Base-by-base conservation (phyloP, 2,797 vertebrate species). In the Melanotaenia parkinsoni region DNA sequence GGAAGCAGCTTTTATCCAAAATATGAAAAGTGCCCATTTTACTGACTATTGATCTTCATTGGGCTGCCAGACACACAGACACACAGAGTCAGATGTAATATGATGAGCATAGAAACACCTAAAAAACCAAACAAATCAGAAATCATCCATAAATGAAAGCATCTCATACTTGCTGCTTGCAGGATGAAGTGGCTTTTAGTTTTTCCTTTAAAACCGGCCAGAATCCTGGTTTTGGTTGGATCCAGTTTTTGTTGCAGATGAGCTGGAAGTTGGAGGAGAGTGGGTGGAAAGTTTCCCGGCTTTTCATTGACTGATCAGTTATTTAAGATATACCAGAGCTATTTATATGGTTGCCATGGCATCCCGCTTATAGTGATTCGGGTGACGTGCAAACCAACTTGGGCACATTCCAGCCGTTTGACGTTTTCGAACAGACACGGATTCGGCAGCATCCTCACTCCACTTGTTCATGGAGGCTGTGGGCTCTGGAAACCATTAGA, bases 271-370 rank as follows among this genome's bases (percentile, higher is more conserved):
- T 79, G 70, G 57, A 72, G 13, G 30, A 30, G 58, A 67, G 85
- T 84, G 70, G 81, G 85, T 0, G 56, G 79, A 77, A 66, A 80
- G 64, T 81, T 72, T 59, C 68, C 70, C 32, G 40, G 75, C 74
- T 78, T 81, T 86, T 86, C 84, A 86, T 86, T 86, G 83, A 91
- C 80, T 67, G 86, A 86, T 59, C 76, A 73, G 72, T 84, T 84
- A 88, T 85, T 88, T 84, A 86, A 86, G 82, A 88, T 71, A 74
- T 78, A 54, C 67, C 76, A 20, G 64, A 72, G 82, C 80, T 91
- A 87, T 90, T 90, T 89, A 81, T 88, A 80, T 76, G 22, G 90
- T 89, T 89, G 65, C 88, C 88, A 92, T 90, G 86, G 79, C 72
- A 74, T 70, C 69, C 26, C 0, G 14, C 59, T 81, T 47, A 53